A percentile compares a stretch with the other conserved stretches of the same genome.
These are phyloP conservation scores for Anthrax anthrax DNA, from an alignment of 2,888 invertebrate genomes.

Conservation along the genomic window DNA sequence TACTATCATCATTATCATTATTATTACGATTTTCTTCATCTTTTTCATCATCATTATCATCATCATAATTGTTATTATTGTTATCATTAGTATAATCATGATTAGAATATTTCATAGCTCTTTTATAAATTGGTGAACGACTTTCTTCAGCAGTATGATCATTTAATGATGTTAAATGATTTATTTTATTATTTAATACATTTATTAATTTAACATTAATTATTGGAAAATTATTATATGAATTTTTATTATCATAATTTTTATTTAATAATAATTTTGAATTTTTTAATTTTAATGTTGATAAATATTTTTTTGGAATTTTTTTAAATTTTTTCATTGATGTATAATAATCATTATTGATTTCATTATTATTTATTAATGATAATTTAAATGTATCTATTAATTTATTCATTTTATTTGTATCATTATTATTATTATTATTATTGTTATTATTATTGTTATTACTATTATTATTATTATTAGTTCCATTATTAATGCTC, in stretches of 20 bases:
- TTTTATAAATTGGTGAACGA: not conserved
- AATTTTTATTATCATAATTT: not conserved
- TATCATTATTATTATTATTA: no score
- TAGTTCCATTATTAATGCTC: slow-evolving; percentile 7
- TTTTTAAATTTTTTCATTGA: slow-evolving; percentile 27
- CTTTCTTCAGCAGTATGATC: not conserved
- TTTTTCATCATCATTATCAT: not conserved
- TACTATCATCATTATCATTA: not conserved
- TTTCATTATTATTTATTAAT: slow-evolving; percentile 3
- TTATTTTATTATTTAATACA: no score
- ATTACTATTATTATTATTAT: no score
- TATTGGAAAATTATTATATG: not conserved
- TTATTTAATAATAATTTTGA: slow-evolving; percentile 16
- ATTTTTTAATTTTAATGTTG: slow-evolving; percentile 25
- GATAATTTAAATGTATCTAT: no score
- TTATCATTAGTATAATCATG: not conserved
- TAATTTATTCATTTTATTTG: no score
- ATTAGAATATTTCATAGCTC: not conserved
- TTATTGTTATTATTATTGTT: no score
- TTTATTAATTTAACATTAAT: not conserved
- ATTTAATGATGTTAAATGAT: slow-evolving; percentile 13
- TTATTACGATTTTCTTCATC: not conserved
- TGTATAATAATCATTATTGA: slow-evolving; percentile 22
- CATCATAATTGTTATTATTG: no score
- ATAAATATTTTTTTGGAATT: slow-evolving; percentile 28